Base-by-base conservation (phyloP, 2,113 vertebrate species). In the Halcyon malimbica region DNA sequence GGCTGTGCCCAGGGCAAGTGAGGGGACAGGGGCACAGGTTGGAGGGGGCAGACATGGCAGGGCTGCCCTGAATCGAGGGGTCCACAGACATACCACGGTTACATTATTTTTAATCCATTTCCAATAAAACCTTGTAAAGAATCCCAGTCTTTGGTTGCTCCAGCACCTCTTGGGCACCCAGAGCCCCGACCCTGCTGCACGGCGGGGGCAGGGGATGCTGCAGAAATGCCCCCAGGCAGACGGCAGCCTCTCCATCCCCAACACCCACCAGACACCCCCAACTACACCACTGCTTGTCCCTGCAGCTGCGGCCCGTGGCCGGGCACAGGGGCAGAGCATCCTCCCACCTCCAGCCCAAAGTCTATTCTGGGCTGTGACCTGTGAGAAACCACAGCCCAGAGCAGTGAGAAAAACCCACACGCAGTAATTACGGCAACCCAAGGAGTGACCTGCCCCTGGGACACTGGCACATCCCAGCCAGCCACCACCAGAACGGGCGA, bases 1-100 rank as follows among this genome's bases (percentile, higher is more conserved):
- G 7, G 16, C 64, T 53, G 39, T 44, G 15, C 21, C 26, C 31
- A 16, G 31, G 39, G 35, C 0, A 6, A 44, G 39, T 29, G 29
- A 26, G 24, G 41, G 64, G 26, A 20, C 3, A 2, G 16, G 28
- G 51, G 10, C 28, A 18, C 0, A 2, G 37, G 37, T 26, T 8
- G 19, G 42, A 56, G 28, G 37, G 79, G 54, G 35, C 67, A 28
- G 53, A 3, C 13, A 2, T 2, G 31, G 9, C 65, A 10, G 7
- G 5, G 21, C 74, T 60, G 35, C 68, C 16, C 23, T 3, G 73
- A 33, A 7, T 5, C 0, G 0, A 31, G 10, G 23, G 11, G 3
- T 20, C n/a, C 16, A 2, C 9, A 0, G 42, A 2, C 4, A 0
- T 4, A 12, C 5, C 21, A 6, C 2, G 0, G 6, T 42, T 21